These are phyloP conservation scores for Athalia rosae DNA, from an alignment of 2,888 invertebrate genomes.

Conservation along the genomic window DNA sequence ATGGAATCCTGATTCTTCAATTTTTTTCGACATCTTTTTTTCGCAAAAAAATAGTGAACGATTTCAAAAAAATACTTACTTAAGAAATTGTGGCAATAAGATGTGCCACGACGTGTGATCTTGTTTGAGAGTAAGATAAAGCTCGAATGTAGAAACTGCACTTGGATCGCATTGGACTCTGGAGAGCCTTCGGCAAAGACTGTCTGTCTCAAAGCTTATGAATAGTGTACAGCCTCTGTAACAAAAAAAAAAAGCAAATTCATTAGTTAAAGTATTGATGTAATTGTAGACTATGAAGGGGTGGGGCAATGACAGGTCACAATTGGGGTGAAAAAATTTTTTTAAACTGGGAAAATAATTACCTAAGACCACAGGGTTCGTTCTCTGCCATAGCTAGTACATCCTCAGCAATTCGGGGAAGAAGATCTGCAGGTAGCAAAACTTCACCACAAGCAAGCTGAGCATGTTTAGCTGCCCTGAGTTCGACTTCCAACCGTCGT, in stretches of 20 bases:
- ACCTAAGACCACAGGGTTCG: constrained; percentile 91
- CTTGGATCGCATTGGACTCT: constrained; percentile 90
- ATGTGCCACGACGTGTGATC: constrained; percentile 91
- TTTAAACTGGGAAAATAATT: constrained; percentile 47
- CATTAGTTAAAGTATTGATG: constrained; percentile 20
- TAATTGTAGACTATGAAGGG: neutral
- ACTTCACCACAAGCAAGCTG: constrained; percentile 90
- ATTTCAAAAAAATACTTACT: constrained; percentile 81
- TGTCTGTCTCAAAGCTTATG: constrained; percentile 86
- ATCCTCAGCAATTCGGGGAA: constrained; percentile 86
- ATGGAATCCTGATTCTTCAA: neutral
- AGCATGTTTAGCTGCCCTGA: constrained; percentile 87
- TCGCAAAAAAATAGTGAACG: constrained; percentile 10
- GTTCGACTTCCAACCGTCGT: constrained; percentile 84
- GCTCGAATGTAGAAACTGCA: constrained; percentile 93
- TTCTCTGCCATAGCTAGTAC: constrained; percentile 89
- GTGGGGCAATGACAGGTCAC: neutral
- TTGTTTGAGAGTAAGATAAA: constrained; percentile 91
- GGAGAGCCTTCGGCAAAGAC: constrained; percentile 83
- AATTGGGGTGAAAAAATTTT: neutral
- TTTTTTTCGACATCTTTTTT: neutral
- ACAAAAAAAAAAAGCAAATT: constrained; percentile 51
- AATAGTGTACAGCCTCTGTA: constrained; percentile 86
- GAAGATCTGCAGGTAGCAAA: constrained; percentile 87
- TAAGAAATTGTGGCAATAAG: constrained; percentile 91